Evolutionary conservation across 2,888 invertebrate species (phyloP).

Genomic region (Myopa tessellatipennis): DNA sequence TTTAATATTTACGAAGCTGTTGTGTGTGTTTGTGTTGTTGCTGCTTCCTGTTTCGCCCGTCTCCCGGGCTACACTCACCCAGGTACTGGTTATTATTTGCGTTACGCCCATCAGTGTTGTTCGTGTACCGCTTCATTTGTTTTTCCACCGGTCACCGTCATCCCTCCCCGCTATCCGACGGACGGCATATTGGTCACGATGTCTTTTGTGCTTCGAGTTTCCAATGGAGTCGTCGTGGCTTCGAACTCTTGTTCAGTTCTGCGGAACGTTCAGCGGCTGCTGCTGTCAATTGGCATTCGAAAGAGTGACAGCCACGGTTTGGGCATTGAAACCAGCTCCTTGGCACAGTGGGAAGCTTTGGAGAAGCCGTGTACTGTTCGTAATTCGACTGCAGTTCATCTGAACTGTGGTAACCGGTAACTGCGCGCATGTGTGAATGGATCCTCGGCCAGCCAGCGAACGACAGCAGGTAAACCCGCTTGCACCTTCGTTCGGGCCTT

Average conservation of each 20-base stretch:
- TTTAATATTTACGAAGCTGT: slow-evolving; percentile 4
- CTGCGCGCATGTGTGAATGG: neutral
- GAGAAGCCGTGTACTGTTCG: too few relatives aligned
- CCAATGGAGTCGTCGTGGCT: slow-evolving; percentile 34
- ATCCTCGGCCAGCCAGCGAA: neutral
- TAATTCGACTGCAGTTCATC: slow-evolving; percentile 1
- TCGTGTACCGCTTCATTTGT: slow-evolving; percentile 12
- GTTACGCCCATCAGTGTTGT: slow-evolving; percentile 43
- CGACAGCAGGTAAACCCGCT: neutral
- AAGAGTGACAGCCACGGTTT: slow-evolving; percentile 56
- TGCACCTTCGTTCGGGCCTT: neutral
- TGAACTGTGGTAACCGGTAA: neutral
- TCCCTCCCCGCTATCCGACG: slow-evolving; percentile 37
- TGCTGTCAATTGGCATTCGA: slow-evolving; percentile 59
- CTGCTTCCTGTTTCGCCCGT: neutral
- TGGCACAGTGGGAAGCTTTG: slow-evolving; percentile 30
- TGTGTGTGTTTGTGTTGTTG: slow-evolving; percentile 43
- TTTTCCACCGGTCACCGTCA: neutral
- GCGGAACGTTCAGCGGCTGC: slow-evolving; percentile 10
- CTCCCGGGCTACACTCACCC: neutral
- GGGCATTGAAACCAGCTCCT: slow-evolving; percentile 10
- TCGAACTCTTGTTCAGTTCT: slow-evolving; percentile 46
- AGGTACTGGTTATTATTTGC: slow-evolving; percentile 45
- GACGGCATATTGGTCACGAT: slow-evolving; percentile 55
- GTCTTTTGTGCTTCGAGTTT: slow-evolving; percentile 45